Conservation (phyloP, 2,113 vertebrate genomes). For the Saguinus imperator region DNA sequence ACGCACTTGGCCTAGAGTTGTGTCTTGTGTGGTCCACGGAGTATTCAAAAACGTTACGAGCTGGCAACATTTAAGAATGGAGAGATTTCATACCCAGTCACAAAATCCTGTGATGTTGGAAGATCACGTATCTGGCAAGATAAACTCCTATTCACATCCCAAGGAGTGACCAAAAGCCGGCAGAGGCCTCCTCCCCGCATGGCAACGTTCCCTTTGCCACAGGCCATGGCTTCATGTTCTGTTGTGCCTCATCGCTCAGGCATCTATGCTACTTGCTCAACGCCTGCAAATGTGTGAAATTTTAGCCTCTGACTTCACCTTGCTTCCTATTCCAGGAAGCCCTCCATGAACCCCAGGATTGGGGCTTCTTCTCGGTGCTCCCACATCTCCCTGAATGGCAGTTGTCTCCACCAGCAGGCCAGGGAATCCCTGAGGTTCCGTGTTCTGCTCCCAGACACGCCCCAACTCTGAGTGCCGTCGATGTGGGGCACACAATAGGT, state of each 20-base stretch:
- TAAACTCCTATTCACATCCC: fast-evolving
- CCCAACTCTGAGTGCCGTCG: fast-evolving
- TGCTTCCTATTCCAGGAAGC: not conserved
- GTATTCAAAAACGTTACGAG: not conserved
- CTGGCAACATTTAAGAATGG: not conserved
- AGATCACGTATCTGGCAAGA: not conserved
- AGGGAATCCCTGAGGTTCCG: not conserved
- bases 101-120: not conserved
- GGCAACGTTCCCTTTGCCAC: not conserved
- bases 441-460: not conserved
- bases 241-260: fast-evolving
- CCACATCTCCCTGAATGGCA: not conserved
- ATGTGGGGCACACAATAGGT: not conserved
- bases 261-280: not conserved
- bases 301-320: not conserved
- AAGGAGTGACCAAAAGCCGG: fast-evolving
- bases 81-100: not conserved
- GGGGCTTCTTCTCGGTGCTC: not conserved
- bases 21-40: fast-evolving
- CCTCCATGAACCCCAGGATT: not conserved
- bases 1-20: not conserved
- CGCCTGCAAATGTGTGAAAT: not conserved
- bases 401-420: not conserved
- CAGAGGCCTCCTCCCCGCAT: not conserved
- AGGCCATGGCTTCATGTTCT: fast-evolving